phyloP scores from a whole-genome alignment of 1,140 invertebrate genomes.

The Parapsyche elsis region DNA sequence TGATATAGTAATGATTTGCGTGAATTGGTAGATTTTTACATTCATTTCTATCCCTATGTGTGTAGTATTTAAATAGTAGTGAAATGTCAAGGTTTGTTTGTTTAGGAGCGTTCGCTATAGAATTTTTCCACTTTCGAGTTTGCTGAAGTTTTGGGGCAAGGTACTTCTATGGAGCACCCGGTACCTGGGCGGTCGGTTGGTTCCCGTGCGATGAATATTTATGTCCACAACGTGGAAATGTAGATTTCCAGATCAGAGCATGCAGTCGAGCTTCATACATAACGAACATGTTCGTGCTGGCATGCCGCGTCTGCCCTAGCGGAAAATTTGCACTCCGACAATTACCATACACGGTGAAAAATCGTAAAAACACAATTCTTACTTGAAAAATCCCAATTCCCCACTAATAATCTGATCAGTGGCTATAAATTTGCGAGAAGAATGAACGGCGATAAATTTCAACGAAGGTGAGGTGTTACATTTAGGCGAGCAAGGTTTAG shows the following conservation, averaged over 20 bases:
- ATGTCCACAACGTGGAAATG: constrained; percentile 49
- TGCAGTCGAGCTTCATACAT: constrained; percentile 20
- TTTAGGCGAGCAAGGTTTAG: too few relatives aligned
- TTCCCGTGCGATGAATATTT: constrained; percentile 47
- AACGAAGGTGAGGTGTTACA: too few relatives aligned
- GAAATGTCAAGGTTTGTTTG: too few relatives aligned
- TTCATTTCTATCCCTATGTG: too few relatives aligned
- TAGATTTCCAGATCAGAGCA: constrained; percentile 47
- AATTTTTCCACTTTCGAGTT: too few relatives aligned
- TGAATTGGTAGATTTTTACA: too few relatives aligned
- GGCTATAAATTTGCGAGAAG: too few relatives aligned
- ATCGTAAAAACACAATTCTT: background rate
- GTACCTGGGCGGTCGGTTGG: background rate
- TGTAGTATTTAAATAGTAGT: too few relatives aligned
- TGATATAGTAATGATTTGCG: too few relatives aligned
- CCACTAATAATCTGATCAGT: too few relatives aligned
- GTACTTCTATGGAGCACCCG: background rate
- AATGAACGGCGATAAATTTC: too few relatives aligned
- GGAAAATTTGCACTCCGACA: constrained; percentile 14
- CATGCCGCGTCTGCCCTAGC: background rate
- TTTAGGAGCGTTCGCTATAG: too few relatives aligned
- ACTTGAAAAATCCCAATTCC: background rate
- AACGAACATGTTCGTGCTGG: background rate
- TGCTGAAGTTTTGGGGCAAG: background rate
- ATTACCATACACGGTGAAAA: constrained; percentile 20